Conservation (phyloP, 2,888 invertebrate species). For the Parnassius smintheus region DNA sequence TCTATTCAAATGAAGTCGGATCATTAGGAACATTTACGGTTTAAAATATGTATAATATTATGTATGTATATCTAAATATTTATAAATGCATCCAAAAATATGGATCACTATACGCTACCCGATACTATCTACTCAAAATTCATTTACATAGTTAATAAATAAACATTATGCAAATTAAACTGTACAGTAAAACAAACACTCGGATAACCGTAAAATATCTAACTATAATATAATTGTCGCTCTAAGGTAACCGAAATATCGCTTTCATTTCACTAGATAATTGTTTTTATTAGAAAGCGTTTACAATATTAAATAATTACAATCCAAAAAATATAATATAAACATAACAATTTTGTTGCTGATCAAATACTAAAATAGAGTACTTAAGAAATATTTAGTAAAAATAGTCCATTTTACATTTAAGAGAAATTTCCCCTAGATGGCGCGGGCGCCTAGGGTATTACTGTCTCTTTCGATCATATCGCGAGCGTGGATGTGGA, state of each 20-base stretch:
- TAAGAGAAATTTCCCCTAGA: no score
- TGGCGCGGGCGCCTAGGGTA: no score
- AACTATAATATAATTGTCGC: conserved; percentile 14
- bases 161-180: conserved; percentile 13
- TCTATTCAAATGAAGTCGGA: conserved; percentile 10
- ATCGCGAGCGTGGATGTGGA: no score
- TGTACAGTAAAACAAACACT: conserved; percentile 6
- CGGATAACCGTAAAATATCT: not conserved
- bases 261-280: not conserved
- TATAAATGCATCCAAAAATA: conserved; percentile 40
- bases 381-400: no score
- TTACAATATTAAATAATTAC: conserved; percentile 7
- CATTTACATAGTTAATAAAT: conserved; percentile 18
- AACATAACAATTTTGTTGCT: conserved; percentile 20
- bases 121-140: not conserved
- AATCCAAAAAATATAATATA: conserved; percentile 1
- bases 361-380: conserved; percentile 10
- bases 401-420: no score
- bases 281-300: conserved; percentile 8
- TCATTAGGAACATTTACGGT: conserved; percentile 33
- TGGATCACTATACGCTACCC: conserved; percentile 2
- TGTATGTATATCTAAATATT: conserved; percentile 25
- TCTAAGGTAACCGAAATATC: conserved; percentile 13
- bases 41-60: conserved; percentile 20
- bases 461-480: no score